Evolutionary conservation across 23 tunicate species (phyloP).

Genomic region (Ciona savignyi): DNA sequence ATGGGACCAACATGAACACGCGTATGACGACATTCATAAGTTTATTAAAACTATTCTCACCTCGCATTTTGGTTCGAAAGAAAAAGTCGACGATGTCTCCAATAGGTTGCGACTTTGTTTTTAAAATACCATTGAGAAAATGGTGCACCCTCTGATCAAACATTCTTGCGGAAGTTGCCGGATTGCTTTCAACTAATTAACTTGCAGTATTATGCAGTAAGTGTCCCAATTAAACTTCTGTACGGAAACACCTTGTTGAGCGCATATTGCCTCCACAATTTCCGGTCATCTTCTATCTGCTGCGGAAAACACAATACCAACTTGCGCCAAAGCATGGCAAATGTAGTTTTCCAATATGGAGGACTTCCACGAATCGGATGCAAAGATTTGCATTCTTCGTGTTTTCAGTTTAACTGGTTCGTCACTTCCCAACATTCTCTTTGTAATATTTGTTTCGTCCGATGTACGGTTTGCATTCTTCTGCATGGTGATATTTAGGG

Average conservation of each 20-base stretch:
- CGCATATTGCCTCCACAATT: constrained; percentile 10
- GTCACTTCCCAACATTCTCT: not conserved
- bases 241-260: constrained; percentile 2
- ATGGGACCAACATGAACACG: constrained; percentile 18
- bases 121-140: constrained; percentile 8
- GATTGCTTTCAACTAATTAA: constrained; percentile 11
- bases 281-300: constrained; percentile 25
- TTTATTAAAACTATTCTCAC: not conserved
- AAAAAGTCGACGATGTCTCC: constrained; percentile 26
- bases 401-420: not conserved
- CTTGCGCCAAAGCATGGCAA: constrained; percentile 24
- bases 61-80: constrained; percentile 15
- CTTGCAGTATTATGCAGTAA: too few relatives aligned
- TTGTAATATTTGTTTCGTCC: not conserved
- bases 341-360: constrained; percentile 25
- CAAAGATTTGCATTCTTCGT: constrained; percentile 5
- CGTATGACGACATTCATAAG: not conserved
- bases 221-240: constrained; percentile 4
- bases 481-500: constrained; percentile 8
- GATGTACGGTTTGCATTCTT: not conserved
- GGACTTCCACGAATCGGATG: constrained; percentile 15
- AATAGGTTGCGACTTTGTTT: constrained; percentile 4
- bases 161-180: constrained; percentile 17
- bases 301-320: constrained; percentile 15
- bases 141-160: constrained; percentile 13